Evolutionary conservation across 2,797 vertebrate genomes (phyloP).

Genomic region (Halcyon smyrnensis): DNA sequence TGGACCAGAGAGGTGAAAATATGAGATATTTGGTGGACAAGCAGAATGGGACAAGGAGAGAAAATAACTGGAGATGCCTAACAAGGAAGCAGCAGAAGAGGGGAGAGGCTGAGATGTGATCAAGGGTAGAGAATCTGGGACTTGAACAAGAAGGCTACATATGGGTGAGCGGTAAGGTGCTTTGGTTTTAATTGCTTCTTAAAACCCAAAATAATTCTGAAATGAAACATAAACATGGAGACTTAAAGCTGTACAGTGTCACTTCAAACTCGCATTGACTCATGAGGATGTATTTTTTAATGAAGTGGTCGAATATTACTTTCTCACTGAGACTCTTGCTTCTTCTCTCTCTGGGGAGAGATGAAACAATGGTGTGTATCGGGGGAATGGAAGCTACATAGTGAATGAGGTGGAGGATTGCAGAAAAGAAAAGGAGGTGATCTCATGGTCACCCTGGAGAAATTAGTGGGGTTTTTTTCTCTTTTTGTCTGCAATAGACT

Average conservation of each 20-base stretch:
- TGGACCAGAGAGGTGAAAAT: not conserved
- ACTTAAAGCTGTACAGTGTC: not conserved
- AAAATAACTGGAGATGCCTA: not conserved
- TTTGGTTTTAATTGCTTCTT: not conserved
- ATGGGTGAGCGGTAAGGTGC: not conserved
- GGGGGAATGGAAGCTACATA: not conserved
- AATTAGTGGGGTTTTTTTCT: not conserved
- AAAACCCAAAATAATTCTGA: not conserved
- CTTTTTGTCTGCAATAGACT: not conserved
- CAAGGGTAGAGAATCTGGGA: not conserved
- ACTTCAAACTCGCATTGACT: not conserved
- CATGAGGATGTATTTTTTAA: not conserved
- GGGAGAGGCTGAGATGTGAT: not conserved
- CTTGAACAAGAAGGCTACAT: not conserved
- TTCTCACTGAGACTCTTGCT: not conserved
- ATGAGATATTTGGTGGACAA: not conserved
- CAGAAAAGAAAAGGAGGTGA: not conserved
- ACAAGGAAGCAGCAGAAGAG: not conserved
- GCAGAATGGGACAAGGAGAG: not conserved
- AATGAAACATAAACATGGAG: not conserved
- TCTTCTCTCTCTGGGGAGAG: not conserved
- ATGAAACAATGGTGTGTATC: not conserved
- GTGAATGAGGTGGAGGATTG: not conserved
- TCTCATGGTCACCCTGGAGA: not conserved
- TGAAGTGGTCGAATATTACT: not conserved